Conservation (phyloP, 2,797 vertebrate species). For the Calcarius lapponicus region DNA sequence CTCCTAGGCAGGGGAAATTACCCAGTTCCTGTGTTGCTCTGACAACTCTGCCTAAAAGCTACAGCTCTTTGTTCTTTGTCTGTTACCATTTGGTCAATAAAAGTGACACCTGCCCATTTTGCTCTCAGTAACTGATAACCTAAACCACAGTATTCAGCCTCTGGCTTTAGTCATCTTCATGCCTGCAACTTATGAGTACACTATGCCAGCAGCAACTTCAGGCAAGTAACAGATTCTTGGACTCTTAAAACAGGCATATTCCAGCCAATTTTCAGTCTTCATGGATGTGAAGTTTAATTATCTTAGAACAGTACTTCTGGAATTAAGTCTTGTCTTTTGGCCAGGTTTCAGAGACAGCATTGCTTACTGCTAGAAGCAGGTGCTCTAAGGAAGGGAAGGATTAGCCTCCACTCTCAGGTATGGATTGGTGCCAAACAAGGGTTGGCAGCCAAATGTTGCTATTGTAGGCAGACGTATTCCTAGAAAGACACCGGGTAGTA, state of each 20-base stretch:
- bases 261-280: slow-evolving; percentile 40
- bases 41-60: background rate
- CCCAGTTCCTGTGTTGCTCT: background rate
- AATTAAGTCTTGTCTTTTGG: slow-evolving; percentile 62
- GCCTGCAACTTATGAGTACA: background rate
- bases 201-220: slow-evolving; percentile 13
- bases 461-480: slow-evolving; percentile 47
- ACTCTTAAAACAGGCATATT: slow-evolving; percentile 6
- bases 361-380: slow-evolving; percentile 63
- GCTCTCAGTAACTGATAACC: background rate
- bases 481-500: slow-evolving; percentile 24
- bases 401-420: slow-evolving; percentile 56
- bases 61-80: background rate
- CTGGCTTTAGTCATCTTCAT: background rate
- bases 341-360: slow-evolving; percentile 39
- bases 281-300: slow-evolving; percentile 61
- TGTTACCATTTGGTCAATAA: background rate
- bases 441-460: slow-evolving; percentile 37
- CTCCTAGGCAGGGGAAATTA: background rate
- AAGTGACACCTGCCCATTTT: background rate
- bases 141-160: background rate
- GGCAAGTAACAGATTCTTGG: slow-evolving; percentile 40
- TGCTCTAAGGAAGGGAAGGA: slow-evolving; percentile 59
- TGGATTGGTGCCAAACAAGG: slow-evolving; percentile 44
- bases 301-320: slow-evolving; percentile 38